These are phyloP conservation scores for Oryzias celebensis DNA, from an alignment of 2,113 vertebrate genomes.

Conservation along the genomic window DNA sequence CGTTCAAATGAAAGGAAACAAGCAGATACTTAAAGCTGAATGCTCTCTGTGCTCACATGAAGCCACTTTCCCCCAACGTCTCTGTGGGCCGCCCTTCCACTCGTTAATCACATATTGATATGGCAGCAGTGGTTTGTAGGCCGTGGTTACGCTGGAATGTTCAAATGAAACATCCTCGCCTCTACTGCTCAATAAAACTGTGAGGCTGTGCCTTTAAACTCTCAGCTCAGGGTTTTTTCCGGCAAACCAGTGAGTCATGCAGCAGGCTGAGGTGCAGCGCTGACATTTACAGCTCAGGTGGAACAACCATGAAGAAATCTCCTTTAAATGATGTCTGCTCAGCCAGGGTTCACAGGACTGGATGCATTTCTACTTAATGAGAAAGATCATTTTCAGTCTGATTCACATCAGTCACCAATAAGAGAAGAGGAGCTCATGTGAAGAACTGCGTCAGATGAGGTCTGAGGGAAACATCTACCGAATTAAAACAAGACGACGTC, in stretches of 20 bases:
- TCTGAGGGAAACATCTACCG: too few relatives aligned
- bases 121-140: not conserved
- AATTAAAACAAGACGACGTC: too few relatives aligned
- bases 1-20: too few relatives aligned
- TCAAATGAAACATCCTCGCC: not conserved
- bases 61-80: too few relatives aligned
- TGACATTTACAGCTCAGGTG: conserved; percentile 41
- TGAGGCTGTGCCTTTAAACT: conserved; percentile 9
- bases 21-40: too few relatives aligned
- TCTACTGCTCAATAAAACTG: conserved; percentile 24
- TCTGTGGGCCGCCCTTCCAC: not conserved
- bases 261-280: not conserved
- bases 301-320: conserved; percentile 14
- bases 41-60: too few relatives aligned
- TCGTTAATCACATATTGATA: not conserved
- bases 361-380: not conserved
- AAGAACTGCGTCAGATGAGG: too few relatives aligned
- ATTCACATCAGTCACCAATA: too few relatives aligned
- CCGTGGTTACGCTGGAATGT: not conserved
- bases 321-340: not conserved
- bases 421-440: too few relatives aligned
- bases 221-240: not conserved
- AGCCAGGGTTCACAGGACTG: not conserved
- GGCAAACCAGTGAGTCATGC: conserved; percentile 28
- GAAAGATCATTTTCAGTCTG: too few relatives aligned